phyloP scores from a whole-genome alignment of 2,797 vertebrate species.

The Synanceia verrucosa region DNA sequence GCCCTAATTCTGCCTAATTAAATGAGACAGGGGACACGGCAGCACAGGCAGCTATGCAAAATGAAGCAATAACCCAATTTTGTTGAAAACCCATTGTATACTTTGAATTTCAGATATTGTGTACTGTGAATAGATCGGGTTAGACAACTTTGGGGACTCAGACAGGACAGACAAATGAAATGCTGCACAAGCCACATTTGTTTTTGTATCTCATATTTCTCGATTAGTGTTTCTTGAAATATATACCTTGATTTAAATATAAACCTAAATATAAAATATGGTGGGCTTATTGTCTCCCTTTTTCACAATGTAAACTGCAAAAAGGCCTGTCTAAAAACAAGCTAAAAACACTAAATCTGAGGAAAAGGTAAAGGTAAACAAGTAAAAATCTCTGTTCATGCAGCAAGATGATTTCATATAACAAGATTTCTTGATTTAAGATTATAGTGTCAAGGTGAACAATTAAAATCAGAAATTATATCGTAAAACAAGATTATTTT shows the following conservation, averaged over 20 bases:
- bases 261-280: no score
- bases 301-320: no score
- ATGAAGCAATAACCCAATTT: not conserved
- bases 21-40: not conserved
- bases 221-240: not conserved
- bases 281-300: not conserved
- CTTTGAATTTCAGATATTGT: not conserved
- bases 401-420: no score
- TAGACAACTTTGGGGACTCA: not conserved
- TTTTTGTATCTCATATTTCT: not conserved
- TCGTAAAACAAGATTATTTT: no score
- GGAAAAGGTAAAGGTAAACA: no score
- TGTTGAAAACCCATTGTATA: not conserved
- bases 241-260: not conserved
- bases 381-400: no score
- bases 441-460: no score
- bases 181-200: not conserved
- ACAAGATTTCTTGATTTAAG: no score
- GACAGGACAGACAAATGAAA: not conserved
- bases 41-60: not conserved
- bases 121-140: not conserved
- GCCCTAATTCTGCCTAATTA: not conserved
- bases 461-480: no score
- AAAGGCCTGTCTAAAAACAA: no score
- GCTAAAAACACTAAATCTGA: no score